Percentiles rank a stretch among this genome's conserved stretches.
These are phyloP conservation scores for Agonopterix alstromeriana DNA, from an alignment of 2,888 invertebrate genomes.

Conservation along the genomic window DNA sequence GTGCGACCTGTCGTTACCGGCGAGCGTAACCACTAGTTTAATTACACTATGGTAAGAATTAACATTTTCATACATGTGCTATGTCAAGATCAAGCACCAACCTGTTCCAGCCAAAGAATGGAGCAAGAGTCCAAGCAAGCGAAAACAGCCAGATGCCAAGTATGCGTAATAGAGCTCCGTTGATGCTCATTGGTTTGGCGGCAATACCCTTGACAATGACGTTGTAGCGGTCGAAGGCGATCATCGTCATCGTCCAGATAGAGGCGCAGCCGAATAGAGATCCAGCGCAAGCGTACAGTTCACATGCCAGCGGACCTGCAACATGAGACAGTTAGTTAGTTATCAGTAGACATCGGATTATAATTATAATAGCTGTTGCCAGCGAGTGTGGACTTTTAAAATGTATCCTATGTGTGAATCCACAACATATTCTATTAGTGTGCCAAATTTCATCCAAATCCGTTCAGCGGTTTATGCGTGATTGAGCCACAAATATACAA, in stretches of 20 bases:
- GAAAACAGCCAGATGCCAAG: conserved; percentile 87
- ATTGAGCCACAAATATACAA: no score
- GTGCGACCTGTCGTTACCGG: no score
- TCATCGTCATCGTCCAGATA: conserved; percentile 95
- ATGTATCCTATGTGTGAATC: no score
- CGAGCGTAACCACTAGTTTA: no score
- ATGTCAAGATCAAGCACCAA: conserved; percentile 28
- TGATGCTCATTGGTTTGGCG: conserved; percentile 89
- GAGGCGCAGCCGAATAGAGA: conserved; percentile 93
- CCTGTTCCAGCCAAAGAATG: conserved; percentile 92
- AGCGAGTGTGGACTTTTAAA: no score
- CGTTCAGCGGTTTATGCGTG: no score
- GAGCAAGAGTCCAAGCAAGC: conserved; percentile 87
- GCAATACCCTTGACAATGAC: conserved; percentile 95
- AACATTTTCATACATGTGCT: not conserved
- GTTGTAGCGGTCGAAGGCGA: conserved; percentile 94
- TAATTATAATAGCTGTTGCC: no score
- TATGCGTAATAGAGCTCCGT: conserved; percentile 86
- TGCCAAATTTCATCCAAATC: no score
- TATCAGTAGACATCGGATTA: no score
- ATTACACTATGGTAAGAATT: not conserved
- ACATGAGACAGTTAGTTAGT: not conserved
- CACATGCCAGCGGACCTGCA: conserved; percentile 87
- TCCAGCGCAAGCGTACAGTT: conserved; percentile 90
- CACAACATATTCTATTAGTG: no score